Evolutionary conservation across 2,113 vertebrate genomes (phyloP), one percentile per base, ranked within the genome.

Genomic region (Bubo bubo): DNA sequence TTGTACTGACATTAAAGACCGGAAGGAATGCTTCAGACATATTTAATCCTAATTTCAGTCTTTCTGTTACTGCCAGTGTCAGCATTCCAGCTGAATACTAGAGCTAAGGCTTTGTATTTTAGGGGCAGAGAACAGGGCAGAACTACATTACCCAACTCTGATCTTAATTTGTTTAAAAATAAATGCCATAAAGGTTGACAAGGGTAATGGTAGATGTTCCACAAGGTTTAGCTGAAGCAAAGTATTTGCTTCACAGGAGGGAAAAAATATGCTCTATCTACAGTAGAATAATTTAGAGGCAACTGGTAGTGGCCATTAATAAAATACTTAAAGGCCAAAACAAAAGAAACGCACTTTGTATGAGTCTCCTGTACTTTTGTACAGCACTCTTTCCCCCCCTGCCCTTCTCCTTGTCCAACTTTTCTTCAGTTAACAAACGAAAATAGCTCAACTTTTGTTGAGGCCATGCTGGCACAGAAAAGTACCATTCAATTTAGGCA

Each of bases 391-490:
- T 17, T 41, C 56, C 24, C 45, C 26, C 6, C 21, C 32, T 60
- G 32, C 37, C 62, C n/a, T 81, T 72, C 84, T 91, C 77, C 90
- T 79, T 85, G 62, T 60, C 79, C 85, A 94, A 26, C 87, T 89
- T 91, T 56, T 63, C 83, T 92, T 89, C 74, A 68, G 77, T 90
- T 95, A 91, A 95, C 93, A 93, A 93, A 92, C 79, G 76, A 85
- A 91, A 96, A 91, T 79, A 95, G 91, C 84, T 91, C 62, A 79
- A 82, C 94, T 91, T 87, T 47, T 85, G 88, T 89, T 49, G 73
- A 89, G 83, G 83, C 83, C 73, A 45, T 28, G 72, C 91, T 97
- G 96, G 92, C 91, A 75, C 4, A 32, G 95, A 72, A 55, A 72
- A 89, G 63, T n/a, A 47, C 75, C 82, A 91, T 96, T 96, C 82